Evolutionary conservation across 35 echinoderm and acorn worm species (phyloP), one percentile per base, ranked within the genome.

Genomic region (Stichopus chloronotus): DNA sequence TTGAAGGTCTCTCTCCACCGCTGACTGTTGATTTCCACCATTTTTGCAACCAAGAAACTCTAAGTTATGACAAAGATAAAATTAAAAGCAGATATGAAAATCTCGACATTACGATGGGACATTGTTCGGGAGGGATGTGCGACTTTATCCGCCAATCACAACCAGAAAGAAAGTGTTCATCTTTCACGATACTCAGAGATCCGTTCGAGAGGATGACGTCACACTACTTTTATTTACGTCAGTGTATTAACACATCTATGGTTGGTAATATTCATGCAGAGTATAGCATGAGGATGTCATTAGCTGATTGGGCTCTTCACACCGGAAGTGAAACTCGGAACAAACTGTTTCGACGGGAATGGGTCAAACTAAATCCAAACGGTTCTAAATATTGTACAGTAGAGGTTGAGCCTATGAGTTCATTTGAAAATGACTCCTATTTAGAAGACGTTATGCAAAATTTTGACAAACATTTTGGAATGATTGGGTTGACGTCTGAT

Each of bases 161-260:
- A 71, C 59, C 17, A 2, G 10, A 71, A n/a, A 59, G 61, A 61
- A 89, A 63, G 30, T 89, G 87, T 72, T 89, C 87, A 52, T 71
- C 57, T 14, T 89, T 89, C 30, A 89, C 87, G 4, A 89, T 89
- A 89, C 21, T 89, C 19, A 60, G 87, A 5, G 87, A 89, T 25
- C 87, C 87, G 22, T 89, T 89, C 87, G 87, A 89, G 61, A 69
- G 87, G 21, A 89, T 89, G 87, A 25, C 59, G 19, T 89, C 87
- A 59, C 87, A 89, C 57, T 89, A 89, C 17, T 89, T 71, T 61
- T 89, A 71, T 52, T 16, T 89, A 89, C 87, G 87, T 8, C 87
- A 89, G 23, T 58, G 57, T 24, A 24, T 9, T 24, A 52, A 25
- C 71, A 54, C 59, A 7, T 22, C 23, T 4, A 72, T 52, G 59